A percentile compares a stretch with the other conserved stretches of the same genome.
These are phyloP conservation scores for Oncorhynchus keta DNA, from an alignment of 2,113 vertebrate genomes.

Conservation along the genomic window DNA sequence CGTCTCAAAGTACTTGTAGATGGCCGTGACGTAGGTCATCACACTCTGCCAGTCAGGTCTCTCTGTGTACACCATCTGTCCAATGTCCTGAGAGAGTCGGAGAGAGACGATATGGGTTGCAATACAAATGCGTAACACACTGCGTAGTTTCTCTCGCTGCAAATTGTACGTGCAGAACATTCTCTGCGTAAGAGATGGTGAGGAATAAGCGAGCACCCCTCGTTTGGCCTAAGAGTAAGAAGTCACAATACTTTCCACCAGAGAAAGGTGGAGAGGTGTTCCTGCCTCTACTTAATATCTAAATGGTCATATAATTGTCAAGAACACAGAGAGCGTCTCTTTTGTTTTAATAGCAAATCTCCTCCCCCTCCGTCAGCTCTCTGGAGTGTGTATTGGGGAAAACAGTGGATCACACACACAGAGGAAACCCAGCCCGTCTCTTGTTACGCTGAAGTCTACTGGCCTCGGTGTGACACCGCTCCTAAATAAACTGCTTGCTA, in stretches of 20 bases:
- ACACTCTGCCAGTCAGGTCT: slow-evolving; percentile 95
- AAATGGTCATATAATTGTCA: neutral
- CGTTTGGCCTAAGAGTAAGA: neutral
- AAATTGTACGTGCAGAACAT: neutral
- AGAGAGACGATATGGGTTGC: neutral
- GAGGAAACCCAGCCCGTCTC: neutral
- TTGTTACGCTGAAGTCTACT: neutral
- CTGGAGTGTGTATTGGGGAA: neutral
- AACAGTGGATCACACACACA: neutral
- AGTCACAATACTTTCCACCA: neutral
- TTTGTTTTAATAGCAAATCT: neutral
- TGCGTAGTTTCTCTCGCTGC: neutral
- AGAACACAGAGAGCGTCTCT: neutral
- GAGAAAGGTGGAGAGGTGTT: too few species aligned
- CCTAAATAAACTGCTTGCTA: neutral
- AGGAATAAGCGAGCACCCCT: neutral
- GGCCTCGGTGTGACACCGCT: neutral
- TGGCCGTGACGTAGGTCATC: slow-evolving; percentile 95
- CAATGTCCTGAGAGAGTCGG: slow-evolving; percentile 82
- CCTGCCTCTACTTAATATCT: neutral
- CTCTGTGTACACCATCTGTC: slow-evolving; percentile 94
- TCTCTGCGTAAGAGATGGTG: neutral
- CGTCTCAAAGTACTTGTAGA: slow-evolving; percentile 99
- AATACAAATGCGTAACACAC: neutral
- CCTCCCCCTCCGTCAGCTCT: too few species aligned